These are phyloP conservation scores for Lampropteryx suffumata DNA, from an alignment of 2,888 invertebrate genomes.

Conservation along the genomic window DNA sequence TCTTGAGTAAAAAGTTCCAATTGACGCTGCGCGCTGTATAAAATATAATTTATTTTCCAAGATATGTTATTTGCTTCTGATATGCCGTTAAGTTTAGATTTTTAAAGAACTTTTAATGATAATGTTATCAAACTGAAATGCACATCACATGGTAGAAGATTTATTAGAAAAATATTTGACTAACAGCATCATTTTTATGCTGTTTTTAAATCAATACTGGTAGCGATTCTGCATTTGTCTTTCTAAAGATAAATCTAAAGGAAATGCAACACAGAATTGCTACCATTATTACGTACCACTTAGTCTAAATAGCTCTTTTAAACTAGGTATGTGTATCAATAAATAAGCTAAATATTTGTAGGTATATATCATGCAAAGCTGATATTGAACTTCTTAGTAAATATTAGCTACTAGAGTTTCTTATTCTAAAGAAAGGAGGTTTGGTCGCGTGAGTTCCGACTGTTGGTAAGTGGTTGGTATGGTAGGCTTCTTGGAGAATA, in stretches of 20 bases:
- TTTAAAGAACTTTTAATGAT: background rate
- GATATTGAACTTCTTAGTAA: slow-evolving; percentile 10
- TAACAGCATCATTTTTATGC: slow-evolving; percentile 49
- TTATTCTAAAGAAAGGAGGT: background rate
- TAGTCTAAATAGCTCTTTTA: slow-evolving; percentile 41
- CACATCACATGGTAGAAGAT: slow-evolving; percentile 56
- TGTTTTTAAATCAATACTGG: slow-evolving; percentile 38
- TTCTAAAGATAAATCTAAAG: too few species aligned
- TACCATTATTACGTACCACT: slow-evolving; percentile 12
- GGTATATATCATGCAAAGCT: slow-evolving; percentile 45
- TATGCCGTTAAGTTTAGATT: slow-evolving; percentile 21
- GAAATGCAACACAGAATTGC: too few species aligned
- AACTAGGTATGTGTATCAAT: slow-evolving; percentile 29
- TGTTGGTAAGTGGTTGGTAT: too few species aligned
- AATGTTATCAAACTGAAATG: slow-evolving; percentile 41
- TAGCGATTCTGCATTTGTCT: too few species aligned
- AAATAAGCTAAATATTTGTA: slow-evolving; percentile 22
- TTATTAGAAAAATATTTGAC: slow-evolving; percentile 74
- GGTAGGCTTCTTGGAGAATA: too few species aligned
- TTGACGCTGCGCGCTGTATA: too few species aligned
- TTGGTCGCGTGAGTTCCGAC: background rate
- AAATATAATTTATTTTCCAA: background rate
- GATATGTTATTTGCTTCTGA: slow-evolving; percentile 29
- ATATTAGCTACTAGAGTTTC: slow-evolving; percentile 1
- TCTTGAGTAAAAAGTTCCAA: too few species aligned